A percentile compares a stretch with the other conserved stretches of the same genome.
Conservation (phyloP, 2,888 invertebrate genomes). For the Romanomermis culicivorax region DNA sequence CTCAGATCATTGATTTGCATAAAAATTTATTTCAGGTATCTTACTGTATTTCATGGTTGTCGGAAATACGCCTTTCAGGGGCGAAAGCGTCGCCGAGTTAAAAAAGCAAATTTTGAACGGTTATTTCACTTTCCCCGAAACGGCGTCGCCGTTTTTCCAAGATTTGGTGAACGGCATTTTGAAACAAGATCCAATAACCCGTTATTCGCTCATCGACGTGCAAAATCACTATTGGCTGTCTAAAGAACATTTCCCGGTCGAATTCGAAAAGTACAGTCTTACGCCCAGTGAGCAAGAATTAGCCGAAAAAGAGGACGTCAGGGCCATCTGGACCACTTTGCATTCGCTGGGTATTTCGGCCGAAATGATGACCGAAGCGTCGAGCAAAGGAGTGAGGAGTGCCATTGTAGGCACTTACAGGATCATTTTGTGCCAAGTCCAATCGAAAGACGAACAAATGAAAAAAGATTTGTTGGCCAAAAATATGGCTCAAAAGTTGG, state of each 20-base stretch:
- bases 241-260: constrained; percentile 1
- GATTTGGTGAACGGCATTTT: constrained; percentile 33
- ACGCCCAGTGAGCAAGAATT: constrained; percentile 6
- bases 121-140: constrained; percentile 38
- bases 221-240: constrained; percentile 10
- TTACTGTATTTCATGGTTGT: constrained; percentile 50
- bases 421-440: constrained; percentile 37
- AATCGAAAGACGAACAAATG: constrained; percentile 18
- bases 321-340: not conserved
- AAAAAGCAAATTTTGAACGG: constrained; percentile 47
- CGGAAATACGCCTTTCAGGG: constrained; percentile 56
- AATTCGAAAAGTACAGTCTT: not conserved
- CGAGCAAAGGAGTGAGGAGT: constrained; percentile 41
- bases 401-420: constrained; percentile 49
- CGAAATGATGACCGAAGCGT: constrained; percentile 38
- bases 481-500: not conserved
- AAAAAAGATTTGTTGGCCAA: constrained; percentile 9
- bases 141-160: constrained; percentile 36
- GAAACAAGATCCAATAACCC: not conserved
- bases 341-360: constrained; percentile 37
- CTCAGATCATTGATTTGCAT: no score
- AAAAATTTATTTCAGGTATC: constrained; percentile 31
- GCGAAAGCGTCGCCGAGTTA: constrained; percentile 49
- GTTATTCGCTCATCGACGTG: constrained; percentile 3
- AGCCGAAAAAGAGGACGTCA: not conserved